Evolutionary conservation across 2,113 vertebrate genomes (phyloP).

Genomic region (Parus major): DNA sequence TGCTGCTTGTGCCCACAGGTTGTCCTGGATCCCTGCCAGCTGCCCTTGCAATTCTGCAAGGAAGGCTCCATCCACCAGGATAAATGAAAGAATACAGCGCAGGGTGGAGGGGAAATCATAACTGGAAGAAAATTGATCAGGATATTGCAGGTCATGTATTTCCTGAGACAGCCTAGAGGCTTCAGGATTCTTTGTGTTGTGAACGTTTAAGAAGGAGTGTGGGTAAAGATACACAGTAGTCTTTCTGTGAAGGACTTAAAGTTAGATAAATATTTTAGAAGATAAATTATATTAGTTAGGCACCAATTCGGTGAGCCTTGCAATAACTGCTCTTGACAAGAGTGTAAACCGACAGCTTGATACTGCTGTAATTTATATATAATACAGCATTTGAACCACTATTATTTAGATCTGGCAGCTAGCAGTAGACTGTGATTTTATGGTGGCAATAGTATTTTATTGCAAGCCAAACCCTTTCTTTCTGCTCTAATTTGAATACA

Average conservation of each 20-base stretch:
- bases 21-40: neutral
- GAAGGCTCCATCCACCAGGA: neutral
- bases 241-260: neutral
- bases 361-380: neutral
- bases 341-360: neutral
- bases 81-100: neutral
- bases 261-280: neutral
- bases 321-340: neutral
- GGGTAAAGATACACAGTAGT: neutral
- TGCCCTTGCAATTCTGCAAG: neutral
- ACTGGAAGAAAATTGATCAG: neutral
- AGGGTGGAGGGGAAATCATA: neutral
- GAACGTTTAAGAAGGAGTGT: neutral
- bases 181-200: neutral
- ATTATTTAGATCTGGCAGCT: neutral
- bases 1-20: conserved; percentile 13
- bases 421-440: neutral
- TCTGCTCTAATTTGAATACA: neutral
- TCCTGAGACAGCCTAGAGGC: neutral
- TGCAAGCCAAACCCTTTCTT: neutral
- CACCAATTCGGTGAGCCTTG: neutral
- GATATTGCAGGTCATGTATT: neutral
- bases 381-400: neutral
- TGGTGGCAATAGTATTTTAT: neutral
- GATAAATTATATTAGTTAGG: neutral